phyloP scores from a whole-genome alignment of 2,113 vertebrate genomes.

The Antechinus flavipes region DNA sequence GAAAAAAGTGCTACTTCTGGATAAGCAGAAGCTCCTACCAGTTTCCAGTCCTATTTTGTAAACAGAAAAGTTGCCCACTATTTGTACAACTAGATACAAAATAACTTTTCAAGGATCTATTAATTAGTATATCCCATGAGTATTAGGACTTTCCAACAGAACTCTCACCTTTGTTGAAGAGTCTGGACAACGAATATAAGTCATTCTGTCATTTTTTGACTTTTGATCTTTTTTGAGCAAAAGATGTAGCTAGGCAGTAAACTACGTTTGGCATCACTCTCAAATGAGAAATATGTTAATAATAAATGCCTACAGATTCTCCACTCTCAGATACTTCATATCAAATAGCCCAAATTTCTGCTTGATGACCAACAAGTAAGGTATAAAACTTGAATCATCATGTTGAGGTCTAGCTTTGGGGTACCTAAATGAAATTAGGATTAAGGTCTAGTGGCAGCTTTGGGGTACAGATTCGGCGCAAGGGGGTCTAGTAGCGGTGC shows the following conservation, averaged over 20 bases:
- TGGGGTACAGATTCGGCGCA: no score
- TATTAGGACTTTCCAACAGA: not conserved
- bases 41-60: not conserved
- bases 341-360: no score
- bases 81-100: not conserved
- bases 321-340: no score
- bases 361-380: no score
- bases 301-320: no score
- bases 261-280: not conserved
- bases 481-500: no score
- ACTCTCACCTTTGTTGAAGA: not conserved
- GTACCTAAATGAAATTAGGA: no score
- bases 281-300: not conserved
- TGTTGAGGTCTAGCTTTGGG: no score
- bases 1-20: no score
- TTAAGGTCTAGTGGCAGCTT: no score
- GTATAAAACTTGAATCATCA: no score
- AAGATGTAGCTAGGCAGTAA: not conserved
- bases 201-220: not conserved
- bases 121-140: not conserved
- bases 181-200: not conserved
- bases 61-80: not conserved
- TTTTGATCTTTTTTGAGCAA: not conserved
- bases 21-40: not conserved
- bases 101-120: not conserved